These are phyloP conservation scores for Polypterus senegalus DNA, from an alignment of 2,113 vertebrate genomes.

Conservation along the genomic window DNA sequence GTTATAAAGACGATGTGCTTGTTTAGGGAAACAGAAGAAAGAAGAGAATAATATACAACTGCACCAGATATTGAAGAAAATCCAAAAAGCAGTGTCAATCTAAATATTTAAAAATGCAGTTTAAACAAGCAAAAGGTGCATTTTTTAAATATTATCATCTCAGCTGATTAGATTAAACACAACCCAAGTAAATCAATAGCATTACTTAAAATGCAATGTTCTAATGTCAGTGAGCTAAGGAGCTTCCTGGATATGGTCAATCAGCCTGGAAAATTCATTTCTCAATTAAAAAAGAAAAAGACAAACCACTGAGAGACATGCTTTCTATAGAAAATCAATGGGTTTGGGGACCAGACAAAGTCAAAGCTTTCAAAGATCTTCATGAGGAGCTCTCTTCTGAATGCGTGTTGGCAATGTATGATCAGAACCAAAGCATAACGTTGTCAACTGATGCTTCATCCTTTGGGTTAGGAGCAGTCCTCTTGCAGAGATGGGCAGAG, in stretches of 20 bases:
- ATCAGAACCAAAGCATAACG: conserved; percentile 5
- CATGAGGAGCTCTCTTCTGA: neutral
- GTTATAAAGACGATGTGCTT: conserved; percentile 1
- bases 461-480: neutral
- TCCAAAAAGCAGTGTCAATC: neutral
- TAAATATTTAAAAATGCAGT: neutral
- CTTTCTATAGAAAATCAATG: neutral
- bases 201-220: neutral
- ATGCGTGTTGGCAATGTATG: neutral
- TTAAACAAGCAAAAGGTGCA: neutral
- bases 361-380: neutral
- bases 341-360: neutral
- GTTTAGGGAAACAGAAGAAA: neutral
- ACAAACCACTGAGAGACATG: neutral
- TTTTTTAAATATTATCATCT: neutral
- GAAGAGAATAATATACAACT: conserved; percentile 7
- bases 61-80: neutral
- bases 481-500: neutral
- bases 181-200: neutral
- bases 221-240: neutral
- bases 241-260: neutral
- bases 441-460: conserved; percentile 8
- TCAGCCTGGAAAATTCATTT: conserved; percentile 4
- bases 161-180: neutral
- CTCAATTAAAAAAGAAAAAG: conserved; percentile 7